Conservation (phyloP, 2,797 vertebrate species). For the Sylvilagus floridanus region DNA sequence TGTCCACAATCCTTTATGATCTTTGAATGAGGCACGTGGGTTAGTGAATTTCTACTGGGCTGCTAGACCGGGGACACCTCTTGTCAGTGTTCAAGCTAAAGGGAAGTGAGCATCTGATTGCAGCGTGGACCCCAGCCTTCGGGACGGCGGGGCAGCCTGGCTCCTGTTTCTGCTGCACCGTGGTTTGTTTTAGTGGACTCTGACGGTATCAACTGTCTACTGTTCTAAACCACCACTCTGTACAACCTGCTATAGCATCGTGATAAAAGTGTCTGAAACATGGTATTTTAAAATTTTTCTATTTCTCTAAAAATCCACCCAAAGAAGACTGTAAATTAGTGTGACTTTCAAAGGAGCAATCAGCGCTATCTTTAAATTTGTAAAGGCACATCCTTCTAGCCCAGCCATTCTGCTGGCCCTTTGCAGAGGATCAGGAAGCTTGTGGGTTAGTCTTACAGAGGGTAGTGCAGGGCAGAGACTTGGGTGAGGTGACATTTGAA, state of each 20-base stretch:
- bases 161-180: background rate
- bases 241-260: background rate
- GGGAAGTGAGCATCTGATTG: background rate
- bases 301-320: background rate
- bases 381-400: background rate
- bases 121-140: background rate
- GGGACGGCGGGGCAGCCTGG: background rate
- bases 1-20: constrained; percentile 8
- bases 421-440: background rate
- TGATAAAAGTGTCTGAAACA: background rate
- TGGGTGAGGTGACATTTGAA: background rate
- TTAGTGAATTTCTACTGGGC: constrained; percentile 26
- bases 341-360: background rate
- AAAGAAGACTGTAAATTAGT: background rate
- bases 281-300: background rate
- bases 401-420: background rate
- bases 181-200: background rate
- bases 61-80: background rate
- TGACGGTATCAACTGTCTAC: background rate
- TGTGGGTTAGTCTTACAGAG: background rate
- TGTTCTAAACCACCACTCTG: constrained; percentile 12
- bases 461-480: background rate
- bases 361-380: background rate
- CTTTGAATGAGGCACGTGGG: background rate
- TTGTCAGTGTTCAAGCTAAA: background rate